Evolutionary conservation across 2,888 invertebrate genomes (phyloP), one percentile per base, ranked within the genome.

Genomic region (Spialia ferax): DNA sequence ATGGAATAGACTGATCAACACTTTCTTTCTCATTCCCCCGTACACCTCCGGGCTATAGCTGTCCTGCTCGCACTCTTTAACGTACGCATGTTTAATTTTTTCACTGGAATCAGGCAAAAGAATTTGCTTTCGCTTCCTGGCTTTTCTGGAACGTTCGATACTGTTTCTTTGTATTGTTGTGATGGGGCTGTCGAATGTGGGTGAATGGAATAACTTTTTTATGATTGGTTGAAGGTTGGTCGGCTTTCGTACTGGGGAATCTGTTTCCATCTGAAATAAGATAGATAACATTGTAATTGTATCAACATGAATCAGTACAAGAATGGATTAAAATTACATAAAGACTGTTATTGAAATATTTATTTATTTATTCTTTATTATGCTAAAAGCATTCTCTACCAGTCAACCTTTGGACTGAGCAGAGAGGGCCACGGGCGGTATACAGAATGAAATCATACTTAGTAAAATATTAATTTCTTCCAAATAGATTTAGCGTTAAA

Each of bases 171-270:
- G 59, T 74, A 32, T 11, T 72, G 77, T 75, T 68, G 65, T 69
- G 69, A 79, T 76, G 54, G 81, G 74, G 29, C 75, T 74, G 50
- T 70, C 70, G 11, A 79, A 42, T 69, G 82, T 73, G 8, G 89
- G 91, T 2, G 91, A 89, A 69, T 88, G 89, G 70, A 92, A 92
- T 7, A 91, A 81, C 72, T 89, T 91, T 76, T 91, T 91, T 66
- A 78, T 86, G 73, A 92, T 82, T 68, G 85, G 85, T 69, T 82
- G 84, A 11, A 84, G 73, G 63, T 75, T 82, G 20, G 35, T 63
- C n/a, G 80, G 81, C 70, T 86, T 88, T 68, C 88, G 82, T 29
- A 88, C 73, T 45, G 91, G 91, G 0, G 91, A 92, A 61, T 86
- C 86, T 1, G 84, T 86, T 73, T 88, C 88, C 86, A 88, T 89